Evolutionary conservation across 2,113 vertebrate species (phyloP), one percentile per base, ranked within the genome.

Genomic region (Phainopepla nitens): DNA sequence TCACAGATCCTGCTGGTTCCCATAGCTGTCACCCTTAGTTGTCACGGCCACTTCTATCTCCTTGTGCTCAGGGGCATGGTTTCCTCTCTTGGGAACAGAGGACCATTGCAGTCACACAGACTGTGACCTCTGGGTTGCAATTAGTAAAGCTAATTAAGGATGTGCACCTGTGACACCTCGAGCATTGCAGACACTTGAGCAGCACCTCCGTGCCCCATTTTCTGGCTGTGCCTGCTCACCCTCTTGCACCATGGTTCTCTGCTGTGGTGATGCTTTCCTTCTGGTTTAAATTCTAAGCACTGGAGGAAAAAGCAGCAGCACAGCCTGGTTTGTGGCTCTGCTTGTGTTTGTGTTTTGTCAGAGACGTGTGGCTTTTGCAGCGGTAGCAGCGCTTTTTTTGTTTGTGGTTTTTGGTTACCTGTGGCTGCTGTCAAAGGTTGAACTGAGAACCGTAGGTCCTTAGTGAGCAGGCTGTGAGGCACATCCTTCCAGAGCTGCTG

Each of bases 181-280:
- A 62, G 51, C 73, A 15, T 13, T 15, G 1, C 20, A 8, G 60
- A 31, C 41, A 25, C 53, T 87, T 0, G 1, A 10, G 15, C 9
- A 2, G 60, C 45, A 15, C 21, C 20, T 19, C 35, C 0, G 1
- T 83, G 49, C 36, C n/a, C 17, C 3, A 0, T 53, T 53, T 62
- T 36, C 51, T 47, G 49, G 5, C 56, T 0, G 0, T 8, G 5
- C 31, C 58, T 4, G 6, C 45, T 58, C 12, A 0, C 54, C 36
- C 68, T 16, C 13, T 31, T 25, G 7, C 39, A 31, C 25, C 0
- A 0, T 6, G 21, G 44, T 10, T 36, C 75, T 77, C 10, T 16
- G 23, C 33, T 35, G 82, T 7, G 3, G 13, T 7, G 1, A 4
- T 57, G 45, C 15, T 53, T 95, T 87, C 51, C 41, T 77, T 42